Percentiles rank a stretch among this genome's conserved stretches.
Evolutionary conservation across 2,113 vertebrate genomes (phyloP).

Genomic region (Podiceps cristatus): DNA sequence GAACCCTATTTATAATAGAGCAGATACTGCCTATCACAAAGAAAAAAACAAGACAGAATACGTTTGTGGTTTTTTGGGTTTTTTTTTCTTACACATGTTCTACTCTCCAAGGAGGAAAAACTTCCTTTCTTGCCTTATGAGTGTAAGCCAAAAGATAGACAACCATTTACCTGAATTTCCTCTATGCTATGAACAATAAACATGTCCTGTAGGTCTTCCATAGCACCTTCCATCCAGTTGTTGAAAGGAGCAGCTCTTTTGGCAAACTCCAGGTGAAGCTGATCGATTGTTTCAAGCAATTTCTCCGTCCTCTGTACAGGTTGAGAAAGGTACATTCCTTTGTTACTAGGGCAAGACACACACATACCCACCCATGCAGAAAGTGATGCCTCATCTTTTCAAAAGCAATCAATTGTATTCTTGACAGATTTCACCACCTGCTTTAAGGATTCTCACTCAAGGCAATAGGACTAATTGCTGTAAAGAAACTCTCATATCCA

Average conservation of each 20-base stretch:
- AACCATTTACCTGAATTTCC: slow-evolving; percentile 90
- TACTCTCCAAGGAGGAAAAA: neutral
- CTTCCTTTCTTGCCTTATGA: neutral
- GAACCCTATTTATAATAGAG: neutral
- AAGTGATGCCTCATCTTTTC: neutral
- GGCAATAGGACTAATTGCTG: neutral
- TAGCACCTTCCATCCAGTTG: slow-evolving; percentile 89
- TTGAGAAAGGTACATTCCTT: neutral
- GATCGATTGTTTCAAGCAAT: slow-evolving; percentile 84
- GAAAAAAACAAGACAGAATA: neutral
- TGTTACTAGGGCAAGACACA: neutral
- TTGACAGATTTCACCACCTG: neutral
- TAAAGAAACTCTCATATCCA: neutral
- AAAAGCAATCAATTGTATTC: neutral
- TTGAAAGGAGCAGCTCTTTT: slow-evolving; percentile 87
- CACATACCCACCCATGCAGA: neutral
- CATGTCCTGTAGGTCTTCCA: slow-evolving; percentile 91
- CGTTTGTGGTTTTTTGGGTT: too few species aligned
- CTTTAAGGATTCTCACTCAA: neutral
- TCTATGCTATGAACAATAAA: slow-evolving; percentile 94
- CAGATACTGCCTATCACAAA: neutral
- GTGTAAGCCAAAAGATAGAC: neutral
- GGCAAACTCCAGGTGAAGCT: slow-evolving; percentile 84
- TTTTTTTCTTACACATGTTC: neutral
- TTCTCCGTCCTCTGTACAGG: slow-evolving; percentile 81